Base-by-base conservation (phyloP, 2,797 vertebrate species). In the Sarcoramphus papa region DNA sequence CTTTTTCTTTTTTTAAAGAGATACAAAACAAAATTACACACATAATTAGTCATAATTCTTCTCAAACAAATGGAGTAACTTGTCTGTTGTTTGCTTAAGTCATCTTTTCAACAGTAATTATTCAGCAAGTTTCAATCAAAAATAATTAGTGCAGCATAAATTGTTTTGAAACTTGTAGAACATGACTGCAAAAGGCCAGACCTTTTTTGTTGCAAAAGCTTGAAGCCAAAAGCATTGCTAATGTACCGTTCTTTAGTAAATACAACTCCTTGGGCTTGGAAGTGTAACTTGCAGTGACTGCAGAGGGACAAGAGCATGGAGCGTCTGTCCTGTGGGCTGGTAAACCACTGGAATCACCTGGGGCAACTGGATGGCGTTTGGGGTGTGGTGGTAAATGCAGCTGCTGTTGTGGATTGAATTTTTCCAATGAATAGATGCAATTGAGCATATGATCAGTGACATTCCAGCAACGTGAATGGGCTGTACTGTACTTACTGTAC, bases 361-460 rank as follows among this genome's bases (percentile, higher is more conserved):
- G 65, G 89, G 93, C 88, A 92, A n/a, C 92, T 92, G 93, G 48
- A 53, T 54, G 77, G 74, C 0, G 5, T 28, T 74, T 74, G 60
- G 96, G 89, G 89, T 74, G 91, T 47, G 94, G 90, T 92, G 75
- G 48, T 97, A 85, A 91, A 93, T 81, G 87, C 83, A 73, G 76
- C 95, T 97, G 81, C 94, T 94, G 76, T 93, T 95, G 96, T 64
- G 89, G 84, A 78, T 62, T 73, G 90, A 75, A 51, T 90, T 85
- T 94, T 96, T 88, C 94, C 95, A 63, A 93, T 95, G 93, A 96
- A 97, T 97, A 93, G 93, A 95, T 96, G 93, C 86, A 95, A 96
- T 93, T 93, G 90, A 97, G 94, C 84, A 50, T 92, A 59, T 94
- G 95, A 97, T 97, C 95, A 92, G 84, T 68, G 87, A 47, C 93